Base-by-base conservation (phyloP, 2,888 invertebrate species). In the Chloromyia formosa region DNA sequence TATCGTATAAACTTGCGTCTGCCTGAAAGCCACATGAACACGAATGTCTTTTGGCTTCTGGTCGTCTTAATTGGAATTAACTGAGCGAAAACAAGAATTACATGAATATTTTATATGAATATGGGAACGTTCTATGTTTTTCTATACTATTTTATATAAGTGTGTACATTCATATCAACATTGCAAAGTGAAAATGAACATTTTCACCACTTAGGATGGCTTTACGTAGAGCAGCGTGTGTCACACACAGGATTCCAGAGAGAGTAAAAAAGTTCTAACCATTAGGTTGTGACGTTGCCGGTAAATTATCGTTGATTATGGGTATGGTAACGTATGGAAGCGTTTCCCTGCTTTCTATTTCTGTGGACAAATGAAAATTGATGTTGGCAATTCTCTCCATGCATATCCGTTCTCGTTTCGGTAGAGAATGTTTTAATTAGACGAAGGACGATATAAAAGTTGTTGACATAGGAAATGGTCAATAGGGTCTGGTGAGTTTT, bases 31-130 rank as follows among this genome's bases (percentile, higher is more conserved):
- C 27, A 35, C 27, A 35, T 35, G 27, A 35, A 35, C 27, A 35
- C 7, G 27, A 35, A 35, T 58, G 58, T 71, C 56, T 56, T 35
- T 18, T 35, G 54, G 69, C 69, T 69, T 69, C 69, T 58, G 71
- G 69, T 71, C 71, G 35, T 64, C 62, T 71, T 56, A 71, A 71
- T 71, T 71, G 71, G 58, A 71, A 71, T 71, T 71, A 71, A 71
- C 58, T 71, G 58, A 71, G 71, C 58, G 71, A 71, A 71, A 56
- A 71, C 71, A 14, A 10, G 49, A 71, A 58, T 71, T 71, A 58
- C 49, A 66, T 49, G 20, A 18, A 22, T 60, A 60, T 35, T 35
- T 35, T 35, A 35, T 35, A 35, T 35, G 27, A 2, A 35, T 35
- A 35, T 35, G n/a, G n/a, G n/a, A n/a, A n/a, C n/a, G n/a, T n/a